Conservation (phyloP, 2,113 vertebrate genomes). For the Anguilla rostrata region DNA sequence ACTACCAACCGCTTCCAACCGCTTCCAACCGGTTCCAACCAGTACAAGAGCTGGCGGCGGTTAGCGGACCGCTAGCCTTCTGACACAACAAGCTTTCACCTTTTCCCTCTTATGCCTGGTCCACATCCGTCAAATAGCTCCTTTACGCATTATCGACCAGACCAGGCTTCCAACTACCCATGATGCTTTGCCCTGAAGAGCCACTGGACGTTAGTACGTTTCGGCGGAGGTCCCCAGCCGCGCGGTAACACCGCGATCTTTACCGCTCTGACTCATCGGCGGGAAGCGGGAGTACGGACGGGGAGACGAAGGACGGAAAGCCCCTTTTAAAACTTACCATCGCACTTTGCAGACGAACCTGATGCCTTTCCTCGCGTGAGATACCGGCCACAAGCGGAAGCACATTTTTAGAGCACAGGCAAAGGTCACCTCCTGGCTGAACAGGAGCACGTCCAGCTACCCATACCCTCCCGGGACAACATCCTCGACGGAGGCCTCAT, state of each 20-base stretch:
- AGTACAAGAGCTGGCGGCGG: neutral
- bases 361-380: neutral
- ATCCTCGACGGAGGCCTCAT: too few species aligned
- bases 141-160: neutral
- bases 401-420: neutral
- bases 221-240: neutral
- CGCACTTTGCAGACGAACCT: neutral
- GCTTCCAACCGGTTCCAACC: neutral
- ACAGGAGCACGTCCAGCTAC: too few species aligned
- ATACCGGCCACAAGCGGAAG: neutral
- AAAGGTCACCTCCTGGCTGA: too few species aligned
- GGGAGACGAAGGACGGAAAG: neutral
- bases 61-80: neutral
- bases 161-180: neutral
- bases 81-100: neutral
- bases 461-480: too few species aligned
- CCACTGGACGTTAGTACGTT: neutral
- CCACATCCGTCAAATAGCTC: neutral
- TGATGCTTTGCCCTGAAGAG: neutral
- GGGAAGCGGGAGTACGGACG: neutral
- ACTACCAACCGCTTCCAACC: neutral
- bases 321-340: neutral
- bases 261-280: neutral
- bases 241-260: neutral
- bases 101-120: neutral